phyloP scores from a whole-genome alignment of 2,113 vertebrate genomes.

The Chaetura pelagica region DNA sequence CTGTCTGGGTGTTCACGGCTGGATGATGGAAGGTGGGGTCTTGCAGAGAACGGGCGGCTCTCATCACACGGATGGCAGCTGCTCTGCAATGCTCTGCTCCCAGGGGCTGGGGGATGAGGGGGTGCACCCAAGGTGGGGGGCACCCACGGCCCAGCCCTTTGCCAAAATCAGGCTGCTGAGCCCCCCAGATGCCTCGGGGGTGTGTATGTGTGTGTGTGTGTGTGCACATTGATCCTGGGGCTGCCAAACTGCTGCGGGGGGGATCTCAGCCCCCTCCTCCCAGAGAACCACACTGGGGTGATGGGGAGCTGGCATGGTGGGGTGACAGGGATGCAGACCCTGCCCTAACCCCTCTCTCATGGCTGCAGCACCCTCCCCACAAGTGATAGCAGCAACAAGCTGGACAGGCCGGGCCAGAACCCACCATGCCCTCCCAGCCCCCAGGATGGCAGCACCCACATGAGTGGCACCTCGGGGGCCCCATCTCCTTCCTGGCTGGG shows the following conservation, averaged over 20 bases:
- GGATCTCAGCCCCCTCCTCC: neutral
- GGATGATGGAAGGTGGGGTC: too few relatives aligned
- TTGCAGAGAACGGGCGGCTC: neutral
- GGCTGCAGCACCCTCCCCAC: neutral
- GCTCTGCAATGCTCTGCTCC: rapidly evolving
- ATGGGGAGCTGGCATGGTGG: neutral
- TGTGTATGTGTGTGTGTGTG: too few relatives aligned
- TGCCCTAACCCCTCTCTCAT: neutral
- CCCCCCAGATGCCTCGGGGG: neutral
- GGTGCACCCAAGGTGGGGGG: neutral
- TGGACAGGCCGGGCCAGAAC: neutral
- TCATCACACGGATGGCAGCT: neutral
- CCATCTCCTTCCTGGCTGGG: neutral
- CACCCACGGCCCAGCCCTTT: neutral
- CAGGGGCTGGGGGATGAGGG: too few relatives aligned
- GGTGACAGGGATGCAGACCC: neutral
- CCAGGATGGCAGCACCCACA: neutral
- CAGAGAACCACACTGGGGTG: neutral
- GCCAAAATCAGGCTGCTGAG: neutral
- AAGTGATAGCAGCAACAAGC: neutral
- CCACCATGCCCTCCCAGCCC: neutral
- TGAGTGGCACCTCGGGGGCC: neutral
- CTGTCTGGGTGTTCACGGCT: neutral
- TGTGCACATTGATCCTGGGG: neutral
- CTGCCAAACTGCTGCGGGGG: neutral